Base-by-base conservation (phyloP, 2,888 invertebrate genomes). In the Meiosimyza platycephala region DNA sequence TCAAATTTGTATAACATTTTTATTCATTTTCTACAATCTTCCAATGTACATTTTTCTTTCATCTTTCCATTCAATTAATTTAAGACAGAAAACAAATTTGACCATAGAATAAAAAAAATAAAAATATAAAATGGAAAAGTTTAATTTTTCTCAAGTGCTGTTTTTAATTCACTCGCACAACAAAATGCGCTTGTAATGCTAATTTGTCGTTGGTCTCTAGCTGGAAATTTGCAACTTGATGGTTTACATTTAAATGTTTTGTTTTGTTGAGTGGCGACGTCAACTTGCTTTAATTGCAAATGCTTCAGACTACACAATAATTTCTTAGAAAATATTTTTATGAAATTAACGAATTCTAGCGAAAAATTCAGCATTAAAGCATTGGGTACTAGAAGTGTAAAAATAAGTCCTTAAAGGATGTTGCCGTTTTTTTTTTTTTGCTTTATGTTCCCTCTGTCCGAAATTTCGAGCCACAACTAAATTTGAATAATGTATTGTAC, bases 161-260 rank as follows among this genome's bases (percentile, higher is more conserved):
- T 7, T 54, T 16, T 16, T 13, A n/a, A 54, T 54, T 54, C 54
- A 6, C 54, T 54, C 54, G 6, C 64, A 13, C 28, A 22, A 6
- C 22, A 22, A 64, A 64, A 64, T 22, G 50, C 18, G 51, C 64
- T 51, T 64, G 13, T 28, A 51, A 22, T 51, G 64, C 28, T 64
- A 64, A 64, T 64, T 64, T 13, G 22, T n/a, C 64, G 13, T 12
- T 64, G 50, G 48, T 28, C 22, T 15, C 16, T 47, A 15, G 33
- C 60, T 40, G 40, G 40, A 16, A 11, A 40, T 62, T 15, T 1
- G n/a, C 15, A 60, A n/a, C n/a, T 22, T 62, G 60, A 33, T 62
- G 60, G 1, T n/a, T 57, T 33, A 40, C 33, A 33, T n/a, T 60
- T 22, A 33, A 28, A 22, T 60, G 47, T n/a, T 62, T 40, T n/a